Conservation (phyloP, 2,797 vertebrate species). For the Rhyacichthys aspro region DNA sequence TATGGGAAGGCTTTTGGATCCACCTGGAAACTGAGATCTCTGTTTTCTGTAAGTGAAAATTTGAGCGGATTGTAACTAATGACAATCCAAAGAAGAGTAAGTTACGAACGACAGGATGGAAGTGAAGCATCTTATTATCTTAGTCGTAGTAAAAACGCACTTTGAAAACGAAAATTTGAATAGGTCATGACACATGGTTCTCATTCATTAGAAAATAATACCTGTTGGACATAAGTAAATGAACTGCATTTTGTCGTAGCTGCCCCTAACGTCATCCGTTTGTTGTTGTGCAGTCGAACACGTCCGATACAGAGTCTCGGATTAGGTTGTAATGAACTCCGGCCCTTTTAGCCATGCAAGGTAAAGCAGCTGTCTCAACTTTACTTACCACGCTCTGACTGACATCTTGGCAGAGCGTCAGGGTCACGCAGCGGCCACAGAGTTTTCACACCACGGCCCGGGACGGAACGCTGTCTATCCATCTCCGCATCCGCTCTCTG, state of each 20-base stretch:
- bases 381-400: constrained; percentile 1
- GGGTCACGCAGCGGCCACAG: constrained; percentile 15
- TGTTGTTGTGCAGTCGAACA: too few species aligned
- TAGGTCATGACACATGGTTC: too few species aligned
- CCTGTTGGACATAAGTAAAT: neutral
- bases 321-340: constrained; percentile 1
- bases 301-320: neutral
- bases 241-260: neutral
- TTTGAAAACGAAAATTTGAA: too few species aligned
- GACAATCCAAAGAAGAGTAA: too few species aligned
- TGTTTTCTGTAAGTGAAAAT: too few species aligned
- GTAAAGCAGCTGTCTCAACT: constrained; percentile 4
- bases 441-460: constrained; percentile 22
- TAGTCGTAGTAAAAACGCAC: too few species aligned
- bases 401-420: constrained; percentile 13
- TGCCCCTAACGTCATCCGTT: too few species aligned
- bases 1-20: too few species aligned
- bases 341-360: neutral
- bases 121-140: too few species aligned
- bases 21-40: too few species aligned
- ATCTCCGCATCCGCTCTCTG: constrained; percentile 7
- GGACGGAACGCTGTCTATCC: constrained; percentile 18
- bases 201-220: neutral
- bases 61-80: too few species aligned
- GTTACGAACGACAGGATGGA: too few species aligned